Evolutionary conservation across 2,797 vertebrate species (phyloP).

Genomic region (Glossophaga mutica): DNA sequence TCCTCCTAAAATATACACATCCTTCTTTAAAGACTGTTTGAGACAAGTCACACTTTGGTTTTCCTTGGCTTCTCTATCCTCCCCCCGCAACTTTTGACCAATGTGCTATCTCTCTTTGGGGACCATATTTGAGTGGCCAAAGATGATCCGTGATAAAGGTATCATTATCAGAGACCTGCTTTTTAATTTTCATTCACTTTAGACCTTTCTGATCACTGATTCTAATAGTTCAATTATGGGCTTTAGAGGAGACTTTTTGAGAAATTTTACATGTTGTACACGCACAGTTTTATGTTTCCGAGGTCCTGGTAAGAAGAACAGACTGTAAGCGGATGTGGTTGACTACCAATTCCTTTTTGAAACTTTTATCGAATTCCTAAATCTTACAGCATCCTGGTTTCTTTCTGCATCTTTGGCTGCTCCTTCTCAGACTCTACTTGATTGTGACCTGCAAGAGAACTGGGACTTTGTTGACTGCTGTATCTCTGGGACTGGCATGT

Average conservation of each 20-base stretch:
- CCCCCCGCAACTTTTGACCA: background rate
- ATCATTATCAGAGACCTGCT: background rate
- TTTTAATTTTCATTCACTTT: background rate
- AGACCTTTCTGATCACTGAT: background rate
- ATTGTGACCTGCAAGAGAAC: background rate
- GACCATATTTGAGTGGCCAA: background rate
- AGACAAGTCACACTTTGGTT: constrained; percentile 34
- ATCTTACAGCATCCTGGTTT: background rate
- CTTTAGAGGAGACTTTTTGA: background rate
- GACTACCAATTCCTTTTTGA: background rate
- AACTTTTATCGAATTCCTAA: background rate
- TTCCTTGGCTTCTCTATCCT: background rate
- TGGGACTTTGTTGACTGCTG: background rate
- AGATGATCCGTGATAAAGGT: background rate
- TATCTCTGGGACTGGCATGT: background rate
- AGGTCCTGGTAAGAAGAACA: background rate
- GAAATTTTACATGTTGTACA: background rate
- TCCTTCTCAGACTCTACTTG: background rate
- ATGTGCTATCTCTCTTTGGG: background rate
- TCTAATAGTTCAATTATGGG: background rate
- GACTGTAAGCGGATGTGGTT: background rate
- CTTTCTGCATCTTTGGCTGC: background rate
- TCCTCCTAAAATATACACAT: constrained; percentile 47
- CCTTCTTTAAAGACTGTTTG: constrained; percentile 47
- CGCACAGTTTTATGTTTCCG: background rate